Evolutionary conservation across 2,113 vertebrate genomes (phyloP).

Genomic region (Sterna hirundo): DNA sequence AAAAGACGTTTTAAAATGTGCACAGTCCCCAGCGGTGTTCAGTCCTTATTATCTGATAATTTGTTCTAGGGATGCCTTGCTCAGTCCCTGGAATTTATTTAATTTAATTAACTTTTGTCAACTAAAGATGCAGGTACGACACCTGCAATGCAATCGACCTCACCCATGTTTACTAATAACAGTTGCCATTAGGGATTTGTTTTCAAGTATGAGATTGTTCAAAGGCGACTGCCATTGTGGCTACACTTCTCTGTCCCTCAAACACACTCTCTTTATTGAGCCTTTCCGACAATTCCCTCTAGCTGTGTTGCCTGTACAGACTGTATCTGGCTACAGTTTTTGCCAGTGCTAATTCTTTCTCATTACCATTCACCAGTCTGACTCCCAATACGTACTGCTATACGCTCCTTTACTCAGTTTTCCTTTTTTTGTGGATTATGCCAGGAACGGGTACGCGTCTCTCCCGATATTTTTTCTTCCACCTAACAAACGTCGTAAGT

Average conservation of each 20-base stretch:
- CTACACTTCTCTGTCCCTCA: background rate
- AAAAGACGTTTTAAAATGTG: background rate
- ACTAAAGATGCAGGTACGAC: background rate
- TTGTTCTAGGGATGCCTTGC: background rate
- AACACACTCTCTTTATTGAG: background rate
- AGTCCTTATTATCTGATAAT: background rate
- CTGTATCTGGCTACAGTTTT: background rate
- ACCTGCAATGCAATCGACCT: background rate
- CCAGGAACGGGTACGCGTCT: background rate
- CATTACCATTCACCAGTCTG: background rate
- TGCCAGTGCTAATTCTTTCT: background rate
- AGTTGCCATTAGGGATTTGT: too few species aligned
- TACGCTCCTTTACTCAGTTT: background rate
- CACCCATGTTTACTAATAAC: background rate
- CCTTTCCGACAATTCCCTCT: background rate
- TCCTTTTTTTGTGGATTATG: background rate
- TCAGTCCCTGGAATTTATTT: background rate
- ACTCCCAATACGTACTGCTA: background rate
- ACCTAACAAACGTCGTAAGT: background rate
- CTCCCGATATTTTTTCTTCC: background rate
- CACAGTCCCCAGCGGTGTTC: background rate
- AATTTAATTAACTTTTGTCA: background rate
- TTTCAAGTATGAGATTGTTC: background rate
- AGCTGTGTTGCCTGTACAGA: background rate
- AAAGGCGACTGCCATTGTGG: background rate